Base-by-base conservation (phyloP, 2,888 invertebrate genomes). In the Polydrusus pterygomalis region DNA sequence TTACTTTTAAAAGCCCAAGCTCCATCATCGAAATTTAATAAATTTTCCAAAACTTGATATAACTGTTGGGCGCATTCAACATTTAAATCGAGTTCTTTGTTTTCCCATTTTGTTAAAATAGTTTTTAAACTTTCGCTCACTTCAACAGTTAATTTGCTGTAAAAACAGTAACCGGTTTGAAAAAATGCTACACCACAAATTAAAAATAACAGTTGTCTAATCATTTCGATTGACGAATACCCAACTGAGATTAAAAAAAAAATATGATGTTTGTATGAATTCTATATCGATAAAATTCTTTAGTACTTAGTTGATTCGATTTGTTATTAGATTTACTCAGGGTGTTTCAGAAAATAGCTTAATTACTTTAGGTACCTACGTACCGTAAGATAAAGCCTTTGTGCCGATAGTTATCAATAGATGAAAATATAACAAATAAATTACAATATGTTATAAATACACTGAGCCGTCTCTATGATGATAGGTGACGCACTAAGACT, bases 1-100 rank as follows among this genome's bases (percentile, higher is more conserved):
- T 68, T 68, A 73, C 73, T 73, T 73, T 38, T 58, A n/a, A 51
- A 40, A 8, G 73, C 73, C 73, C 73, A 73, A 8, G 68, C 8
- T 15, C 67, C 73, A 60, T 68, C 74, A 20, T 40, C 58, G 38
- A 40, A 40, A 51, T 49, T 69, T 0, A 63, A 10, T 13, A 74
- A 25, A 63, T 74, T 74, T 25, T 40, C 40, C 40, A 74, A 63
- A 74, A 74, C 18, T 25, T 68, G 47, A 13, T 40, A 49, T 6
- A 74, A 9, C 13, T 74, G 74, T 11, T 18, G 34, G 1, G 60
- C 68, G 40, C 74, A 74, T 15, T 15, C 58, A 13, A 11, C n/a
- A 25, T 18, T 43, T 43, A 63, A n/a, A 17, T 63, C 18, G n/a
- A 63, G 25, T 63, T 63, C 43, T n/a, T 63, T 43, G n/a, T 34